Conservation (phyloP, 2,888 invertebrate genomes). For the Hofmannophila pseudospretella region DNA sequence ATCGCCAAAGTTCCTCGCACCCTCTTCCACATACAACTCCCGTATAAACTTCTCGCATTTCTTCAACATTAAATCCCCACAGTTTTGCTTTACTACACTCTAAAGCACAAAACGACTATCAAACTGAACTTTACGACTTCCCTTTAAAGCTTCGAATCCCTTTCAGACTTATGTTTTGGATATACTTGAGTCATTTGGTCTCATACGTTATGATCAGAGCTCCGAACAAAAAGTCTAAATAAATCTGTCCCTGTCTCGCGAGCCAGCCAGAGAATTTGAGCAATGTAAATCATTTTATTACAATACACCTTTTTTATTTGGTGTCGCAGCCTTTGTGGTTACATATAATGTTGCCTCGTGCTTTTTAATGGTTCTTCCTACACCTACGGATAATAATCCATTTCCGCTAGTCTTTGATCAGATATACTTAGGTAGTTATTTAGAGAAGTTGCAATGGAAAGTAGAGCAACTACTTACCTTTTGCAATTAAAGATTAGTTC, state of each 20-base stretch:
- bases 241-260: slow-evolving; percentile 66
- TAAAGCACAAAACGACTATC: slow-evolving; percentile 24
- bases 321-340: slow-evolving; percentile 54
- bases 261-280: slow-evolving; percentile 64
- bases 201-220: slow-evolving; percentile 70
- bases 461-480: neutral
- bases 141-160: slow-evolving; percentile 38
- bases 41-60: slow-evolving; percentile 56
- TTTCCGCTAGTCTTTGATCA: slow-evolving; percentile 23
- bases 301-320: slow-evolving; percentile 62
- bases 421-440: neutral
- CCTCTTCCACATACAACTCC: slow-evolving; percentile 40
- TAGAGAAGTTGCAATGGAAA: neutral
- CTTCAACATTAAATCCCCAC: slow-evolving; percentile 52
- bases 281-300: slow-evolving; percentile 76
- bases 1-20: slow-evolving; percentile 50
- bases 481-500: slow-evolving; percentile 2
- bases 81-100: slow-evolving; percentile 41
- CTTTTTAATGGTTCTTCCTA: slow-evolving; percentile 40
- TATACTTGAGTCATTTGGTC: slow-evolving; percentile 54
- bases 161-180: slow-evolving; percentile 36
- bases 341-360: slow-evolving; percentile 41
- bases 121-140: slow-evolving; percentile 48
- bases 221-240: slow-evolving; percentile 62
- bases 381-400: slow-evolving; percentile 24